Conservation (phyloP, 2,888 invertebrate species). For the Agonopterix subpropinquella region DNA sequence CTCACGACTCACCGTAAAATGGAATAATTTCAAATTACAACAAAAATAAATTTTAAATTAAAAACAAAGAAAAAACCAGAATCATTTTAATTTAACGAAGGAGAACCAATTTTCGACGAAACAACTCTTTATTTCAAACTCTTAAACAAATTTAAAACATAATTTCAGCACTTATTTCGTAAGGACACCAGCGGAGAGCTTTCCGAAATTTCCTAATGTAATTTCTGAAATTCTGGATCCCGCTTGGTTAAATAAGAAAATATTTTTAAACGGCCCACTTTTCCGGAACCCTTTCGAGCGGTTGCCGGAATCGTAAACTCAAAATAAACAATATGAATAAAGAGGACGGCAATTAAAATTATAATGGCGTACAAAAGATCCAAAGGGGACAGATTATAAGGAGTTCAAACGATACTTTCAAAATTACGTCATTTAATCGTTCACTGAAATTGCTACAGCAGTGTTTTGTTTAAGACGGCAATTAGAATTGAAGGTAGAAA, state of each 20-base stretch:
- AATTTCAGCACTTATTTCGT: not conserved
- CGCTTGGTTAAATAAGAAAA: slow-evolving; percentile 25
- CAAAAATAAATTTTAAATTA: too few relatives aligned
- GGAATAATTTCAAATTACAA: too few relatives aligned
- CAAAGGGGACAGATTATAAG: too few relatives aligned
- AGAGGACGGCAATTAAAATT: not conserved
- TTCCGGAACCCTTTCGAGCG: slow-evolving; percentile 13
- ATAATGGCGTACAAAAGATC: not conserved
- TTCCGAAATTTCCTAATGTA: slow-evolving; percentile 30
- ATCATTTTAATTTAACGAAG: too few relatives aligned
- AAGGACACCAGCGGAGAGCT: slow-evolving; percentile 17
- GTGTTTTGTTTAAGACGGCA: too few relatives aligned
- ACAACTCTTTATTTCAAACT: not conserved
- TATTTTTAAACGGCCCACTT: slow-evolving; percentile 26
- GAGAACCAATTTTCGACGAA: too few relatives aligned
- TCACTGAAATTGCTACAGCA: too few relatives aligned
- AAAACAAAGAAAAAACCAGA: too few relatives aligned
- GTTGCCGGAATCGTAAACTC: slow-evolving; percentile 13
- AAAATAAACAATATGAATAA: slow-evolving; percentile 15
- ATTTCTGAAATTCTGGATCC: slow-evolving; percentile 16
- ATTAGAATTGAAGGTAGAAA: too few relatives aligned
- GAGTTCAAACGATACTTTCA: too few relatives aligned
- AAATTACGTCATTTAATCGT: too few relatives aligned
- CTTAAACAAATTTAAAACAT: not conserved
- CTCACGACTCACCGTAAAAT: too few relatives aligned